Evolutionary conservation across 2,113 vertebrate species (phyloP), one percentile per base, ranked within the genome.

Genomic region (Phyllopteryx taeniolatus): DNA sequence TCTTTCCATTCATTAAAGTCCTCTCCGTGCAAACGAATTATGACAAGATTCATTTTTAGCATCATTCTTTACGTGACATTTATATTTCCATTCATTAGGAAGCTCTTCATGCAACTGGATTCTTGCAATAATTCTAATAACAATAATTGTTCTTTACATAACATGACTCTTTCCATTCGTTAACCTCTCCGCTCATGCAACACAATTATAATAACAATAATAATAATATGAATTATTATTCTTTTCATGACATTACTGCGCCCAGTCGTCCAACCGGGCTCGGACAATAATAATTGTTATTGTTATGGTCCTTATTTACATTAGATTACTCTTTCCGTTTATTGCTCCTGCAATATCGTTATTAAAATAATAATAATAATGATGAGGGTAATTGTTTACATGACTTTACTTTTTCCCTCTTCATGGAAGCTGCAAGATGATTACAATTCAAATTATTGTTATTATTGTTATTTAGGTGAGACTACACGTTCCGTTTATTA

Each of bases 1-100:
- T 66, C 71, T 87, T 84, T 82, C 80, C 84, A 49, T 77, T 85
- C 76, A 83, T 85, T 79, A 81, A 57, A 10, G 61, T 57, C 9
- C 11, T 63, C 8, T 13, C 56, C 56, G 27, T 15, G 59, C 13
- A 6, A 33, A 1, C 27, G 70, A 81, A 75, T 80, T 75, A 15
- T 71, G 74, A 54, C 33, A 11, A 63, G 31, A 17, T 13, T 17
- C 68, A 47, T 79, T 22, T 71, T 15, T 15, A n/a, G 13, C 63
- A 6, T 22, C 0, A 4, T n/a, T 22, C 42, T n/a, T 22, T 6
- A 2, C 4, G 2, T 5, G 1, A 13, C 56, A 13, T 27, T 1
- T 22, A 39, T 64, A 43, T 64, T 47, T 3, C 22, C 22, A 11
- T 57, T 57, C 54, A 12, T 56, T 57, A 1, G n/a, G n/a, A 12